phyloP scores from a whole-genome alignment of 1,140 invertebrate genomes.

The Lucilia sericata region DNA sequence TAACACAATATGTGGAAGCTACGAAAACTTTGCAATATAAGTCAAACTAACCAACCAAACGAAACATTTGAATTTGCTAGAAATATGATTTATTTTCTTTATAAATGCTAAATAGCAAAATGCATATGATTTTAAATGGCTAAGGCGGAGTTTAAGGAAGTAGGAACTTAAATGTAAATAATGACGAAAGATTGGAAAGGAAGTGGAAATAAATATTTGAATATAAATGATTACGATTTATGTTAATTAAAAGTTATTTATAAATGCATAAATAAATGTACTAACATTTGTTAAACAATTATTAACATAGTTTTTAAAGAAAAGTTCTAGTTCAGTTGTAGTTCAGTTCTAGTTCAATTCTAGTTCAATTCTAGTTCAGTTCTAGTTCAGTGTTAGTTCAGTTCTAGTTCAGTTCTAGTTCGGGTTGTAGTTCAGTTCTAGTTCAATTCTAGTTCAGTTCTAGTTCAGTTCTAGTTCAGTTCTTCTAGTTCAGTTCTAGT shows the following conservation, averaged over 20 bases:
- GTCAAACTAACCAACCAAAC: background rate
- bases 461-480: no score
- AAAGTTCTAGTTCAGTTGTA: no score
- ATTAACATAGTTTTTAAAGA: no score
- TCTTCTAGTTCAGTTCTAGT: no score
- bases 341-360: no score
- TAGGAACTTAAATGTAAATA: background rate
- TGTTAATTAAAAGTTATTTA: no score
- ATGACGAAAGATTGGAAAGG: background rate
- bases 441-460: no score
- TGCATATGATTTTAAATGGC: background rate
- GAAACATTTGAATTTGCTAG: background rate
- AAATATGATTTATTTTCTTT: background rate
- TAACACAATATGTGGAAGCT: background rate
- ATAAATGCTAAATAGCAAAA: background rate
- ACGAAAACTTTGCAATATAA: background rate
- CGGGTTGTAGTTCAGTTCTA: no score
- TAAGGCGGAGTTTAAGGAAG: background rate
- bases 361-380: no score
- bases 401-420: no score
- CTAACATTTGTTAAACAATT: background rate
- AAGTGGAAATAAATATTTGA: background rate
- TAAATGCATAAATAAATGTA: background rate
- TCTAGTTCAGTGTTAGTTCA: no score
- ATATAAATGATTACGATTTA: no score